Base-by-base conservation (phyloP, 2,113 vertebrate genomes). In the Xyrauchen texanus region DNA sequence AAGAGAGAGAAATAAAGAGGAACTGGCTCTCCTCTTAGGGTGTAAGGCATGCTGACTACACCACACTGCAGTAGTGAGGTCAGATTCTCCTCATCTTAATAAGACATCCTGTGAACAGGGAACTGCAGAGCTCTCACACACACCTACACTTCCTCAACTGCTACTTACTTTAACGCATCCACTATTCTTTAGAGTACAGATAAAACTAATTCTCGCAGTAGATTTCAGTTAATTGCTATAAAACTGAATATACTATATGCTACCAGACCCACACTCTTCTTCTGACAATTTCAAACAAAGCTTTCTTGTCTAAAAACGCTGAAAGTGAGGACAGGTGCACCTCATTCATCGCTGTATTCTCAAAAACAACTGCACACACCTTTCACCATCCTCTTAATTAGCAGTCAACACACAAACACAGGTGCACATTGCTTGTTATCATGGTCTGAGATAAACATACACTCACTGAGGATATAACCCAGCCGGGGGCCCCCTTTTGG, bases 51-150 rank as follows among this genome's bases (percentile, higher is more conserved):
- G 82, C 85, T 83, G 87, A 90, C 84, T 86, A 72, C 82, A 4
- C 61, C 11, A 88, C 80, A 79, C 85, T 90, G 85, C 86, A 88
- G 86, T 81, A 81, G 13, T 53, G 71, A 84, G 79, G 85, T 87
- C 85, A 53, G 72, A 81, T 84, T 77, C 79, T 69, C 83, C 82
- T 85, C 8, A 62, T 71, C 84, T 80, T 90, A 91, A 92, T 89
- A 83, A 92, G 88, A 86, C 85, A 87, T 88, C 87, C 81, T 87
- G 87, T 89, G 90, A 82, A 90, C 83, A 78, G 72, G 34, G 85
- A 64, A 57, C 34, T 15, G 81, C 71, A 74, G 75, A 15, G 68
- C n/a, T n/a, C 65, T 53, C 65, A 79, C 69, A 80, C 62, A 83
- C 69, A 81, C 82, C 80, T 57, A 80, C 77, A 77, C 58, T 42